These are phyloP conservation scores for Spodoptera frugiperda DNA, from an alignment of 1,140 invertebrate species.

Conservation along the genomic window DNA sequence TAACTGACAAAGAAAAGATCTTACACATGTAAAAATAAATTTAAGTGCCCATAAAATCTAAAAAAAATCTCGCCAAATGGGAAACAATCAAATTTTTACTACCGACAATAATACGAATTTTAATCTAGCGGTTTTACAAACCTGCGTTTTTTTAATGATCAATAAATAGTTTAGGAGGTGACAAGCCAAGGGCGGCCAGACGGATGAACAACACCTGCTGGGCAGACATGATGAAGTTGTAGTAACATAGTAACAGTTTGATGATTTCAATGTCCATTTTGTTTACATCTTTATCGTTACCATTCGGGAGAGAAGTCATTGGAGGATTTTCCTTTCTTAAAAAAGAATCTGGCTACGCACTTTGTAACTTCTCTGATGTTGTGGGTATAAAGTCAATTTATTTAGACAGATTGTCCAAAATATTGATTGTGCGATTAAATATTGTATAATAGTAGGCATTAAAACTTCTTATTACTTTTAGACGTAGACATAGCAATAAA, in stretches of 20 bases:
- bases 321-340: no score
- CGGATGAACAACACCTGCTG: constrained; percentile 10
- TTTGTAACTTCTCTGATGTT: no score
- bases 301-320: no score
- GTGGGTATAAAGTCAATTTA: no score
- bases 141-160: constrained; percentile 5
- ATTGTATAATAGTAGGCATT: no score
- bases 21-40: background rate
- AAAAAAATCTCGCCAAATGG: background rate
- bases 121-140: constrained; percentile 11
- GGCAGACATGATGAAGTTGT: background rate
- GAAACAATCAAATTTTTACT: constrained; percentile 28
- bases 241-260: background rate
- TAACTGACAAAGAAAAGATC: no score
- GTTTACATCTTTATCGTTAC: no score
- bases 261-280: background rate
- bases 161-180: constrained; percentile 27
- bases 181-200: constrained; percentile 8
- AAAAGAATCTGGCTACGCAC: no score
- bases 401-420: no score
- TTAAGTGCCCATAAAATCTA: background rate
- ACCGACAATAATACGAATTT: constrained; percentile 26
- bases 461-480: no score
- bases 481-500: no score
- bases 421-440: no score